Base-by-base conservation (phyloP, 2,797 vertebrate genomes). In the Sciurus carolinensis region DNA sequence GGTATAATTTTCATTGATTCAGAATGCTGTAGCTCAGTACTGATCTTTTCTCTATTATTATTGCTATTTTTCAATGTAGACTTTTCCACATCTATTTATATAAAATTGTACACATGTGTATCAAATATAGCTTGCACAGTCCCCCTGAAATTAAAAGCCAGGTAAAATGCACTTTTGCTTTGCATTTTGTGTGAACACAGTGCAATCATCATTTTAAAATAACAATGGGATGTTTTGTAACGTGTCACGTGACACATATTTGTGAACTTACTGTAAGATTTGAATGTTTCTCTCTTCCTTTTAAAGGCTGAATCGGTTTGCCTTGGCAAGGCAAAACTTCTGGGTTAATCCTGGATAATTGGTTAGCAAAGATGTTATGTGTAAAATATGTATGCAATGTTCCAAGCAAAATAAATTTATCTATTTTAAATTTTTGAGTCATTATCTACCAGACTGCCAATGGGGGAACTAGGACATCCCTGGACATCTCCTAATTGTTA, bases 351-450 rank as follows among this genome's bases (percentile, higher is more conserved):
- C 52, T 77, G 75, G 36, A 24, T 52, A 42, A 64, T 0, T 69
- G 67, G 8, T 85, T 18, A 52, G 28, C 80, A 84, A 83, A 77
- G 33, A 87, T 33, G 64, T 57, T 24, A 73, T 54, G 57, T 28
- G 62, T 80, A 72, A 96, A 64, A 62, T 72, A 47, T 7, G 11
- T n/a, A 52, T 83, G 82, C 26, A 69, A 14, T 72, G 28, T 93
- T 91, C 62, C 62, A 95, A 75, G 82, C 14, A 81, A 91, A 85
- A 85, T 36, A 87, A 77, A 59, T 59, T 14, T 71, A 5, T 22
- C 36, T 71, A 36, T 92, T 90, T 91, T 22, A 71, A 57, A 81
- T 26, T 20, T 52, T 39, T 52, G 76, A 90, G 28, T 83, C 90
- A 75, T 67, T 69, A 94, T 75, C 85, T 59, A 67, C 80, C 75